A percentile compares a stretch with the other conserved stretches of the same genome.
Evolutionary conservation across 1,140 invertebrate species (phyloP).

Genomic region (Cyclina sinensis): DNA sequence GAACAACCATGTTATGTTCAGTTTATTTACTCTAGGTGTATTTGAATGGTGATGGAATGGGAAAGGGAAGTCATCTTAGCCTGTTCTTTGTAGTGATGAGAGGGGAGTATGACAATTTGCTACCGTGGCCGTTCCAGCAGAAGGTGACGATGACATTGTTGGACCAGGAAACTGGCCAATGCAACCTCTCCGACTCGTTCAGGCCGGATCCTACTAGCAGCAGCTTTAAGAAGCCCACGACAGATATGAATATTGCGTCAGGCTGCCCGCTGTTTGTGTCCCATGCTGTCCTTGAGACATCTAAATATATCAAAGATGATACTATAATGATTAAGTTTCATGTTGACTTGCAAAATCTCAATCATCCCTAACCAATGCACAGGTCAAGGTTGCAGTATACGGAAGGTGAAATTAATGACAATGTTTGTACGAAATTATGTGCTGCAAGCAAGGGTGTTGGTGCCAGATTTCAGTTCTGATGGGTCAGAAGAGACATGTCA

Average conservation of each 20-base stretch:
- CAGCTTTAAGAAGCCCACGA: conserved; percentile 79
- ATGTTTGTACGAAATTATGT: too few species aligned
- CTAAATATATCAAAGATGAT: conserved; percentile 81
- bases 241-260: conserved; percentile 83
- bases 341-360: conserved; percentile 69
- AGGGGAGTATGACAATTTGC: conserved; percentile 81
- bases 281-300: conserved; percentile 70
- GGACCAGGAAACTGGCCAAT: conserved; percentile 77
- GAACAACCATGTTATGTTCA: too few species aligned
- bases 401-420: too few species aligned
- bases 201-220: conserved; percentile 77
- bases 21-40: conserved; percentile 69
- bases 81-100: conserved; percentile 85
- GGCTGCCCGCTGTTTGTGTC: conserved; percentile 82
- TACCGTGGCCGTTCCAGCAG: conserved; percentile 83
- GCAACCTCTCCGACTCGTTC: conserved; percentile 80
- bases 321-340: conserved; percentile 80
- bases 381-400: too few species aligned
- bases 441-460: too few species aligned
- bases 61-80: conserved; percentile 80
- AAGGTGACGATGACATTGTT: conserved; percentile 81
- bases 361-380: conserved; percentile 48
- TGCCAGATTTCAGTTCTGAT: too few species aligned
- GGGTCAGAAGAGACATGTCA: too few species aligned
- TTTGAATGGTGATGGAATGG: conserved; percentile 84